phyloP scores from a whole-genome alignment of 2,797 vertebrate species.

The Squalus acanthias region DNA sequence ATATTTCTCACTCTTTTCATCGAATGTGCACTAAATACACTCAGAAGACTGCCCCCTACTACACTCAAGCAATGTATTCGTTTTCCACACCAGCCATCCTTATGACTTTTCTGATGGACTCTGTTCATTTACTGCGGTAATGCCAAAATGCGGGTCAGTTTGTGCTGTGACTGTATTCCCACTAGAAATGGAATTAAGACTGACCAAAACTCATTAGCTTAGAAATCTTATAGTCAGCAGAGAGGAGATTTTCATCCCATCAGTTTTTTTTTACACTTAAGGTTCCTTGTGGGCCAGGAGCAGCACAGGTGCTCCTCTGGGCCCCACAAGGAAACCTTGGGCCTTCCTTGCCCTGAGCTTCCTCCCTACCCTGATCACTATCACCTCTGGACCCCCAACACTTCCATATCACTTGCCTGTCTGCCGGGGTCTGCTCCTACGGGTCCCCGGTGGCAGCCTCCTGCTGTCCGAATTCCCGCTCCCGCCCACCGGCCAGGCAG shows the following conservation, averaged over 20 bases:
- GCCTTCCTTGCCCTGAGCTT: too few species aligned
- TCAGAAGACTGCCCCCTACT: neutral
- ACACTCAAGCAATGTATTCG: neutral
- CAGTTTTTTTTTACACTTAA: neutral
- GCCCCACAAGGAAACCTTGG: too few species aligned
- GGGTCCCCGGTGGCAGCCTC: too few species aligned
- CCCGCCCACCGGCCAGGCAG: too few species aligned
- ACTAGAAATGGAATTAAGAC: neutral
- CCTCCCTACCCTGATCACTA: too few species aligned
- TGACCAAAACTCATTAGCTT: neutral
- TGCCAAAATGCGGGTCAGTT: neutral
- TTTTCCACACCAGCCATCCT: neutral
- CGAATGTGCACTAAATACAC: neutral
- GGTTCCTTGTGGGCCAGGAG: too few species aligned
- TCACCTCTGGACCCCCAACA: too few species aligned
- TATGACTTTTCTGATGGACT: neutral
- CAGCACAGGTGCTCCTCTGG: too few species aligned
- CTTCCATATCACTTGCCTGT: too few species aligned
- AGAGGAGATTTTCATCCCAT: neutral
- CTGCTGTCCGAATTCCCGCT: too few species aligned
- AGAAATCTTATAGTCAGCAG: neutral
- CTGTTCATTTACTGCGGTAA: neutral
- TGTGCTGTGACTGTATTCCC: neutral
- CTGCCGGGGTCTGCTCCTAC: too few species aligned
- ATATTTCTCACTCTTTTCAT: neutral